phyloP scores from a whole-genome alignment of 2,888 invertebrate genomes.

The Nipponacmea schrenckii region DNA sequence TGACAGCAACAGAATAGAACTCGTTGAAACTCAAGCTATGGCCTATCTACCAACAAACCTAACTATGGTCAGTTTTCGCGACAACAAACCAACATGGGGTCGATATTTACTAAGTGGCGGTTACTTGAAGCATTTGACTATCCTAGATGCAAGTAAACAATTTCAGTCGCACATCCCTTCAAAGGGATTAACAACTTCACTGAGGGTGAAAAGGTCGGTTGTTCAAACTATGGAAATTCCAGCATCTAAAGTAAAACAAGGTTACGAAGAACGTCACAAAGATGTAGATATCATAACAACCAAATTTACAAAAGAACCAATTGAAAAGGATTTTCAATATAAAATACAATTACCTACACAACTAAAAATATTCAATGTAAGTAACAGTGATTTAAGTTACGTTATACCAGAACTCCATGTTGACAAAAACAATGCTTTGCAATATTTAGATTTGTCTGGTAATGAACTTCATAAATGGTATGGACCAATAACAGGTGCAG shows the following conservation, averaged over 20 bases:
- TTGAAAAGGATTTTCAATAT: not conserved
- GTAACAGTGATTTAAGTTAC: not conserved
- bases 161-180: not conserved
- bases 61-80: not conserved
- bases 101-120: not conserved
- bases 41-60: not conserved
- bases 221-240: no score
- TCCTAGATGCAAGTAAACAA: not conserved
- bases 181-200: not conserved
- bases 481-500: conserved; percentile 19
- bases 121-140: not conserved
- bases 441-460: conserved; percentile 12
- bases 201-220: no score
- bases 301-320: no score
- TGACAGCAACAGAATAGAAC: conserved; percentile 12
- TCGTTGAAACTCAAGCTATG: not conserved
- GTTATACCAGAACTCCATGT: not conserved
- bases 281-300: no score
- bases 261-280: no score
- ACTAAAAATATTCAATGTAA: conserved; percentile 2
- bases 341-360: not conserved
- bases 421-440: conserved; percentile 18
- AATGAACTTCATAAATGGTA: conserved; percentile 23
- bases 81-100: not conserved
- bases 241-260: no score